Conservation (phyloP, 2,797 vertebrate genomes). For the Channa striata region DNA sequence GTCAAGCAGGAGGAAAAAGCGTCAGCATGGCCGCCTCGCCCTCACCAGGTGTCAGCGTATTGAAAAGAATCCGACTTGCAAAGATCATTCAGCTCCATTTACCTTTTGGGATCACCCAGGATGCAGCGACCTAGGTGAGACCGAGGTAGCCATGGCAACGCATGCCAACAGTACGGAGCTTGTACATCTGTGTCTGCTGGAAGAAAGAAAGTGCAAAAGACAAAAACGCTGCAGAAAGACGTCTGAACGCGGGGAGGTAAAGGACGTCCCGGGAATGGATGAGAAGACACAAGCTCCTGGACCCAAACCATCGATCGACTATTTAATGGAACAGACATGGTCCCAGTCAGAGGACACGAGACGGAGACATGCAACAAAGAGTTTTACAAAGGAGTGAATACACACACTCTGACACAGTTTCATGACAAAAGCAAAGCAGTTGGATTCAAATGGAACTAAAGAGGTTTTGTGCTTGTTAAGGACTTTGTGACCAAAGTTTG, state of each 20-base stretch:
- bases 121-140: conserved; percentile 52
- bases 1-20: conserved; percentile 27
- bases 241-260: conserved; percentile 4
- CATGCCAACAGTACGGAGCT: conserved; percentile 16
- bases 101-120: conserved; percentile 67
- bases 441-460: not conserved
- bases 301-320: conserved; percentile 2
- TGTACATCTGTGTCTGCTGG: conserved; percentile 43
- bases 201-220: conserved; percentile 21
- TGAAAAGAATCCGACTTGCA: conserved; percentile 63
- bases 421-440: conserved; percentile 3
- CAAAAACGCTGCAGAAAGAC: conserved; percentile 33
- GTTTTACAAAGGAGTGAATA: not conserved
- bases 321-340: conserved; percentile 16
- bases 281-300: not conserved
- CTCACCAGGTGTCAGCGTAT: conserved; percentile 62
- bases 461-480: conserved; percentile 9
- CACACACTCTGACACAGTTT: conserved; percentile 4
- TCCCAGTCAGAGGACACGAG: not conserved
- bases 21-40: conserved; percentile 42
- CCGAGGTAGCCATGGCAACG: conserved; percentile 63
- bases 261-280: conserved; percentile 1
- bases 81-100: conserved; percentile 80
- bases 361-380: not conserved
- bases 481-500: not conserved